Percentiles rank a stretch among this genome's conserved stretches.
Evolutionary conservation across 2,797 vertebrate species (phyloP).

Genomic region (Peromyscus melanophrys): DNA sequence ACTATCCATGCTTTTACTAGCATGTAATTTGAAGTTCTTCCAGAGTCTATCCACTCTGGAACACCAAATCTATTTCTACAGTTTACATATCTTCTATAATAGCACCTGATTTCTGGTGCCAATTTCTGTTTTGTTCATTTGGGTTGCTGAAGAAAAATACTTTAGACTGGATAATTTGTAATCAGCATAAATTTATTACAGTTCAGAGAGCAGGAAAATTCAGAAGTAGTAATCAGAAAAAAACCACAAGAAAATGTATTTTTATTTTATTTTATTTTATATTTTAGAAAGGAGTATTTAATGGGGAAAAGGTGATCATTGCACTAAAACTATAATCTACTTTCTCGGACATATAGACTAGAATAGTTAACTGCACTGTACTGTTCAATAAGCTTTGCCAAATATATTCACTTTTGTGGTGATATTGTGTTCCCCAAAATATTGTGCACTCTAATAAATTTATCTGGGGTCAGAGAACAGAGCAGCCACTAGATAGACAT

Average conservation of each 20-base stretch:
- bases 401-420: not conserved
- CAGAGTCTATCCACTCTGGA: not conserved
- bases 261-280: not conserved
- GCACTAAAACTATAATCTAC: not conserved
- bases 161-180: constrained; percentile 18
- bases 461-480: too few relatives aligned
- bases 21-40: not conserved
- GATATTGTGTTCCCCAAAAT: too few relatives aligned
- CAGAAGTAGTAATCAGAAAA: not conserved
- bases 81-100: not conserved
- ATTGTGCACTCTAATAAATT: too few relatives aligned
- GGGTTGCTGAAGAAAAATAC: not conserved
- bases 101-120: not conserved
- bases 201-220: not conserved
- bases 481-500: too few relatives aligned
- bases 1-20: not conserved
- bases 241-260: not conserved
- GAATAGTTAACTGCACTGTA: not conserved
- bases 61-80: not conserved
- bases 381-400: not conserved
- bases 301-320: not conserved
- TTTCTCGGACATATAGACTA: not conserved
- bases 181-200: not conserved
- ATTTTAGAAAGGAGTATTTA: not conserved
- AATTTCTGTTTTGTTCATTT: not conserved